Evolutionary conservation across 2,113 vertebrate genomes (phyloP).

Genomic region (Illadopsis cleaveri): DNA sequence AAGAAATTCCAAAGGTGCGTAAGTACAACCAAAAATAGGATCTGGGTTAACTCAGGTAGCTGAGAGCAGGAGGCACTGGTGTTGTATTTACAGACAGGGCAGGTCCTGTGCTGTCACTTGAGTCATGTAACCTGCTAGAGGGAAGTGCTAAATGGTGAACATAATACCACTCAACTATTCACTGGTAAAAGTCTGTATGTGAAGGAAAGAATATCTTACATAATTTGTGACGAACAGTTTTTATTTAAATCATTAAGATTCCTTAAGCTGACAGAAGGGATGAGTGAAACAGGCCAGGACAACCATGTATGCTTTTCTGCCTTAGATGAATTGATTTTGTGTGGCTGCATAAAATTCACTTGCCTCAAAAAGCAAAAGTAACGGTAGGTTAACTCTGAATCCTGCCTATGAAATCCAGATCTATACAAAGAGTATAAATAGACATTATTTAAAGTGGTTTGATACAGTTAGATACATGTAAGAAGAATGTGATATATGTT

Average conservation of each 20-base stretch:
- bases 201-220: neutral
- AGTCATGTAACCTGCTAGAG: neutral
- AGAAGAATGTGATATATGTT: neutral
- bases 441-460: neutral
- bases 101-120: neutral
- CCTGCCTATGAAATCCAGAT: neutral
- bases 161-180: neutral
- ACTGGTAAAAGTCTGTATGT: neutral
- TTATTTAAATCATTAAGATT: neutral
- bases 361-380: neutral
- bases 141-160: neutral
- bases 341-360: neutral
- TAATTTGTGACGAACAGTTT: neutral
- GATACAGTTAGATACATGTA: neutral
- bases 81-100: neutral
- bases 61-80: neutral
- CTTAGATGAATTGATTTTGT: neutral
- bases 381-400: neutral
- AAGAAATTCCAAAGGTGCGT: neutral
- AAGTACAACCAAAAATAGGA: neutral
- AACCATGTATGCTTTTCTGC: neutral
- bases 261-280: neutral
- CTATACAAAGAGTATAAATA: neutral
- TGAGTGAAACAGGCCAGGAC: neutral
- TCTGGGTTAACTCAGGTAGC: neutral